Evolutionary conservation across 2,888 invertebrate species (phyloP), one percentile per base, ranked within the genome.

Genomic region (Ceratothoa steindachneri): DNA sequence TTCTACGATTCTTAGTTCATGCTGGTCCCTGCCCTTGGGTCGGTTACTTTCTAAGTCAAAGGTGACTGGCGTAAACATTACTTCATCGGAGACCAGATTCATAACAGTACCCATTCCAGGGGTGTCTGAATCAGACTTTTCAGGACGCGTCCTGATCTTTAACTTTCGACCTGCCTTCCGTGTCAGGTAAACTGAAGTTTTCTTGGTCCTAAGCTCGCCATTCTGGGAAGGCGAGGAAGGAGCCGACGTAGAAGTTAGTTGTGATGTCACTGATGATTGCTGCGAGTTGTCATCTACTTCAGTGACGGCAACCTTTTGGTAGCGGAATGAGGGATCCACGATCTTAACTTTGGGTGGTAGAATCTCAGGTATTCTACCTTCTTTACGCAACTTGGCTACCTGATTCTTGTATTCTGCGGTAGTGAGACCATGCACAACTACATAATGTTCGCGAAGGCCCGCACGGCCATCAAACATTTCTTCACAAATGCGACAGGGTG

Each of bases 1-100:
- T 67, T 78, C 78, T 12, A 78, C 78, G 69, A 78, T 75, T 31
- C 55, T 78, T 0, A 78, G 74, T 69, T 78, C 78, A 31, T 78
- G 73, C 30, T 78, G 75, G 51, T 78, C 78, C 29, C 78, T 75
- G 22, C 76, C 69, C 41, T 55, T 70, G 29, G 77, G 77, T 30
- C 65, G 67, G 12, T 69, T 74, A 7, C 53, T 69, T 12, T 72
- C 66, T 19, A 52, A 67, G 51, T 75, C 73, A 31, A 73, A 28
- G 51, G 75, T 75, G 51, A 75, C 73, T 24, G 66, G 68, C 27
- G 71, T 29, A 12, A 53, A 64, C 64, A 60, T 64, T 15, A 52
- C 64, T 4, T 70, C 70, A 22, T 70, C 70, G 15, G 22, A 30
- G 19, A 24, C 24, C 9, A 60, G 27, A 60, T 60, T 60, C 60